phyloP scores from a whole-genome alignment of 2,888 invertebrate species.

The Drosophila neutralis region DNA sequence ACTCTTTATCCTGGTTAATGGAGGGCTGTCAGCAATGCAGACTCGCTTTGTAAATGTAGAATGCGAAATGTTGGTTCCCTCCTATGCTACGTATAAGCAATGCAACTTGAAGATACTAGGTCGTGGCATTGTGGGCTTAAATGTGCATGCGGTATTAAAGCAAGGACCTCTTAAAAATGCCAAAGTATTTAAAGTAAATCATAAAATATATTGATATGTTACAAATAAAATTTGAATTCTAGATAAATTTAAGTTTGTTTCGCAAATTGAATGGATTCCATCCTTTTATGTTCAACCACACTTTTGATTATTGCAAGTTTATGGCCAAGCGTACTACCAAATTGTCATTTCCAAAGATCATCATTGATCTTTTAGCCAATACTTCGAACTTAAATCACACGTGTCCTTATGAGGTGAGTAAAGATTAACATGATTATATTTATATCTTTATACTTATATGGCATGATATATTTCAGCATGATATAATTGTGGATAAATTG shows the following conservation, averaged over 20 bases:
- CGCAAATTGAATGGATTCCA: background rate
- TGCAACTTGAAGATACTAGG: conserved; percentile 21
- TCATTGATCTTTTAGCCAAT: rapidly evolving
- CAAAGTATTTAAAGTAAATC: conserved; percentile 10
- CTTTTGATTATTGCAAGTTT: conserved; percentile 16
- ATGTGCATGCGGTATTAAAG: conserved; percentile 5
- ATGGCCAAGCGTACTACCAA: background rate
- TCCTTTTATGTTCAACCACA: conserved; percentile 10
- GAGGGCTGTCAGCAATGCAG: background rate
- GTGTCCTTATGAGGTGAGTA: conserved; percentile 21
- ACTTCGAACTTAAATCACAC: conserved; percentile 25
- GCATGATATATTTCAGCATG: conserved; percentile 16
- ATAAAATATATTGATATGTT: background rate
- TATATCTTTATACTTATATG: background rate
- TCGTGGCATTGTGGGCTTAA: conserved; percentile 19
- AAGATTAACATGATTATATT: background rate
- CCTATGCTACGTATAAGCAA: background rate
- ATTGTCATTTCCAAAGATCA: conserved; percentile 5
- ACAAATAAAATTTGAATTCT: background rate
- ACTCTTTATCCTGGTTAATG: background rate
- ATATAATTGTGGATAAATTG: conserved; percentile 7
- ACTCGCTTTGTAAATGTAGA: conserved; percentile 15
- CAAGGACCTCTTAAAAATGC: conserved; percentile 4
- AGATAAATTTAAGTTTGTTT: conserved; percentile 17
- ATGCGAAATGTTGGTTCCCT: conserved; percentile 19